These are phyloP conservation scores for Drosophila bocki DNA, from an alignment of 1,140 invertebrate genomes.

Conservation along the genomic window DNA sequence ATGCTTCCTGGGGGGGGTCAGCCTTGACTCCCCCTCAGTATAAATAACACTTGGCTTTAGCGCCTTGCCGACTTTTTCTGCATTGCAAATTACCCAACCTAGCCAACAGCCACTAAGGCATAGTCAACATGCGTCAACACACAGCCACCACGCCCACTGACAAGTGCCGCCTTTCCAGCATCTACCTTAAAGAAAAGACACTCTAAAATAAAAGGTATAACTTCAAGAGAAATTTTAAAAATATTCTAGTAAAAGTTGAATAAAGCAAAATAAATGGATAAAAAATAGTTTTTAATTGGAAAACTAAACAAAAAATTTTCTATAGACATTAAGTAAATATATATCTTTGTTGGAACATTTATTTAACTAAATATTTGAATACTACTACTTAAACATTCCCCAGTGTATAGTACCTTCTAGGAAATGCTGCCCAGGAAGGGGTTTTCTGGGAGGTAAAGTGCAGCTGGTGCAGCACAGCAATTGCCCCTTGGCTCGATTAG, in stretches of 20 bases:
- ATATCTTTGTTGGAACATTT: background rate
- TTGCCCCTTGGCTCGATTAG: slow-evolving; percentile 66
- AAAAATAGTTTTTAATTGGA: background rate
- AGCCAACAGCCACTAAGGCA: slow-evolving; percentile 53
- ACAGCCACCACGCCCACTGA: slow-evolving; percentile 48
- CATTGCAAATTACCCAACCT: slow-evolving; percentile 68
- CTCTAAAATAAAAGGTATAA: background rate
- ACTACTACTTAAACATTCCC: background rate
- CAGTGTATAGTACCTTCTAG: background rate
- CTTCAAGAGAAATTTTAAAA: background rate
- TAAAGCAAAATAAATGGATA: background rate
- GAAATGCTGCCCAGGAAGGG: background rate
- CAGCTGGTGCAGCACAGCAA: slow-evolving; percentile 25
- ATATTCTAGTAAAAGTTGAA: background rate
- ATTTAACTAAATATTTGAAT: background rate
- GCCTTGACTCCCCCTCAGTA: background rate
- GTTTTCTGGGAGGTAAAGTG: background rate
- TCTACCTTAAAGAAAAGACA: slow-evolving; percentile 1
- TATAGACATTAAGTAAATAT: no score
- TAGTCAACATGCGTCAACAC: slow-evolving; percentile 64
- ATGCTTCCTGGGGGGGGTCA: slow-evolving; percentile 13
- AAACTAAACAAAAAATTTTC: background rate
- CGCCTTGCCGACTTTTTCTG: slow-evolving; percentile 63
- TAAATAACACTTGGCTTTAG: slow-evolving; percentile 22
- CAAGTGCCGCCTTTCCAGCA: slow-evolving; percentile 19